Evolutionary conservation across 2,797 vertebrate species (phyloP).

Genomic region (Hoplostethus mediterraneus): DNA sequence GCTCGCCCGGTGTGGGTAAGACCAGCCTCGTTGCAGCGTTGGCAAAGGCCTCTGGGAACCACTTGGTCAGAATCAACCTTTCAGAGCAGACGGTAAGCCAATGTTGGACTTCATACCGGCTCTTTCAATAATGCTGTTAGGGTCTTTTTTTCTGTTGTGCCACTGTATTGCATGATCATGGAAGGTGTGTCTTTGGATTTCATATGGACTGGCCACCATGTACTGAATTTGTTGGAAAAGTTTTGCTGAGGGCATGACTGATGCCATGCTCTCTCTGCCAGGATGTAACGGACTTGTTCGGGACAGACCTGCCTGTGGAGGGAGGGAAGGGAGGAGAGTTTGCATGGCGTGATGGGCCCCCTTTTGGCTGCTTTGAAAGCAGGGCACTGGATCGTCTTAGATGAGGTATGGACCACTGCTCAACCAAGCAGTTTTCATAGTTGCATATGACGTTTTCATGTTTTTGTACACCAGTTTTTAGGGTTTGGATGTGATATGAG

Average conservation of each 20-base stretch:
- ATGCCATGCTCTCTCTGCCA: slow-evolving; percentile 60
- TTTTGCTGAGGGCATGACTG: too few relatives aligned
- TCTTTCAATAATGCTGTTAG: background rate
- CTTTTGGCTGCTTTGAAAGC: slow-evolving; percentile 93
- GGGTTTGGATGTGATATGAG: background rate
- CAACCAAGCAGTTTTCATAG: background rate
- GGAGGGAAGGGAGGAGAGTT: slow-evolving; percentile 98
- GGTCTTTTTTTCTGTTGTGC: too few relatives aligned
- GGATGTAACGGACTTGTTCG: slow-evolving; percentile 98
- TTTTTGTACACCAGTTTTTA: background rate
- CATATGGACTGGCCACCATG: too few relatives aligned
- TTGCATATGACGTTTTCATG: background rate
- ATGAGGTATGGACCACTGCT: slow-evolving; percentile 85
- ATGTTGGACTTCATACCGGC: background rate
- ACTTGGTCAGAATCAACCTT: slow-evolving; percentile 95
- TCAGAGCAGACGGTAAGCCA: slow-evolving; percentile 95
- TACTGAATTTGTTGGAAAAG: too few relatives aligned
- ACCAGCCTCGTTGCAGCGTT: slow-evolving; percentile 95
- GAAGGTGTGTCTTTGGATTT: too few relatives aligned
- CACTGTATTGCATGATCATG: too few relatives aligned
- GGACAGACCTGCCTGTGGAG: slow-evolving; percentile 97
- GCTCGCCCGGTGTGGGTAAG: slow-evolving; percentile 97
- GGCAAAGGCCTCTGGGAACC: slow-evolving; percentile 94
- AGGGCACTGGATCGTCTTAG: slow-evolving; percentile 96
- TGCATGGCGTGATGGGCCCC: slow-evolving; percentile 96